Base-by-base conservation (phyloP, 1,140 invertebrate genomes). In the Brachionus sp. region DNA sequence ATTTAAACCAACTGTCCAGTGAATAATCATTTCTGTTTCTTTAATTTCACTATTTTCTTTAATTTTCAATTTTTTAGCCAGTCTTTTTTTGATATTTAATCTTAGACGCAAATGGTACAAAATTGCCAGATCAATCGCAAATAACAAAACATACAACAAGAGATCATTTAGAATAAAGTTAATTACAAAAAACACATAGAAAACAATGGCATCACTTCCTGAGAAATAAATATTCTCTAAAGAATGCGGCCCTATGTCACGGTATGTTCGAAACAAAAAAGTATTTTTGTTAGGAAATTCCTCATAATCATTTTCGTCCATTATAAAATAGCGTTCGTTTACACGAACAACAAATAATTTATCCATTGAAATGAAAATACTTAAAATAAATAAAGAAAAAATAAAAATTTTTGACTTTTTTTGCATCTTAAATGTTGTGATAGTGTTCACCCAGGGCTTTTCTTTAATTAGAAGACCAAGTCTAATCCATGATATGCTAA, bases 141-240 rank as follows among this genome's bases (percentile, higher is more conserved):
- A 13, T 13, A 19, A 16, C 10, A 66, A 7, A 12, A 35, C 6
- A 29, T 16, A 16, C 12, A 66, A 66, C 23, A 66, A 33, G 0
- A 66, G 12, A 66, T 66, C 62, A 66, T 66, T 66, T 16, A 66
- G 10, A 29, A 66, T 25, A 66, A 66, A 66, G 23, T 66, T 66
- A 33, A 35, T n/a, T 4, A 66, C 19, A 19, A 66, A 35, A 13
- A 66, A 66, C 12, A 66, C 19, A 19, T 66, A 66, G 29, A 66
- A 66, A 33, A 66, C 29, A 7, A 66, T 1, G 23, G 62, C 23
- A 1, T 5, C 0, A 12, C 3, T 29, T 66, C 62, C 62, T 12
- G 29, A 16, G 10, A 3, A 66, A 5, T 29, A 23, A 9, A 33
- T 35, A 3, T 35, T n/a, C 19, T 25, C 12, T 29, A 66, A 25